A percentile compares a stretch with the other conserved stretches of the same genome.
Conservation (phyloP, 2,113 vertebrate species). For the Hippocampus abdominalis region DNA sequence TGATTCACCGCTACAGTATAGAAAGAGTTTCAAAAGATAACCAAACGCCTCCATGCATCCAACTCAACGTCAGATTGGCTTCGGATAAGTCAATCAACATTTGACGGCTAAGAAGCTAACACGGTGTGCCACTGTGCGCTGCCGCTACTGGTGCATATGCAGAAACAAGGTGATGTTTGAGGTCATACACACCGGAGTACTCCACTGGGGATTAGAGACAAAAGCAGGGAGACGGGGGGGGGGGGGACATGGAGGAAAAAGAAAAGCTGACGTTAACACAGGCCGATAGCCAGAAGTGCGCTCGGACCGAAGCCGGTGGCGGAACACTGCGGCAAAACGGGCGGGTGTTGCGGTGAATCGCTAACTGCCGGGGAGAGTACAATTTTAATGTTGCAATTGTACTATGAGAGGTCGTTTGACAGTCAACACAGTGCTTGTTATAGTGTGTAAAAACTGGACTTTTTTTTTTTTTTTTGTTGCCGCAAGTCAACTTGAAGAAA, state of each 20-base stretch:
- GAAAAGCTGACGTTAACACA: constrained; percentile 75
- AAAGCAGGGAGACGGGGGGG: constrained; percentile 56
- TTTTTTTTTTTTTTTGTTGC: neutral
- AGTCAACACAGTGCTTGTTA: neutral
- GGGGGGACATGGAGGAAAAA: constrained; percentile 80
- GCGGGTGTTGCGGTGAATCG: constrained; percentile 9
- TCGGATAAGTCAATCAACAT: neutral
- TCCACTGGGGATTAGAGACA: constrained; percentile 92
- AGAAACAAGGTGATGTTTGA: constrained; percentile 16
- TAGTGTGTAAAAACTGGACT: neutral
- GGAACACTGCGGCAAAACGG: constrained; percentile 10
- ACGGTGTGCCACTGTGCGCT: constrained; percentile 36
- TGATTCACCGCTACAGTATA: constrained; percentile 7
- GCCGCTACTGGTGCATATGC: constrained; percentile 15
- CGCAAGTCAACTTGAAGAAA: neutral
- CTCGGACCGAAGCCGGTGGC: constrained; percentile 32
- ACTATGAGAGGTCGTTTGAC: neutral
- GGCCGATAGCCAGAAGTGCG: constrained; percentile 30
- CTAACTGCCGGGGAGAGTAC: neutral
- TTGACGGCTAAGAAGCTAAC: constrained; percentile 15
- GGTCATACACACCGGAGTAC: constrained; percentile 99
- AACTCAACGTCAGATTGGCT: constrained; percentile 3
- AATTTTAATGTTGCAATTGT: neutral
- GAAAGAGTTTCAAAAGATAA: constrained; percentile 13
- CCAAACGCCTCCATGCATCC: constrained; percentile 40